A percentile compares a stretch with the other conserved stretches of the same genome.
phyloP scores from a whole-genome alignment of 2,113 vertebrate genomes.

The Oreotrochilus melanogaster region DNA sequence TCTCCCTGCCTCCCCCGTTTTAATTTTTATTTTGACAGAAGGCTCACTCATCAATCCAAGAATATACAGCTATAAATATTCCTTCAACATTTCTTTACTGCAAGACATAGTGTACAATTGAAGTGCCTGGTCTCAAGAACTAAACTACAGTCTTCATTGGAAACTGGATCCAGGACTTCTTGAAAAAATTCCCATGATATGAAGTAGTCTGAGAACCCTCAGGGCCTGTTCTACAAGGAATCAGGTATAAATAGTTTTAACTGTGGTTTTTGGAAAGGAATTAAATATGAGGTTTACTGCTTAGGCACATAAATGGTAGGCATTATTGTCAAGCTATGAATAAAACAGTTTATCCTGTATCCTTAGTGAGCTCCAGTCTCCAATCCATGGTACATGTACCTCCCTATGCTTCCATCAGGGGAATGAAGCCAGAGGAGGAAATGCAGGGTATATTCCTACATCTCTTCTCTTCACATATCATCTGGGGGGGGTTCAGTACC shows the following conservation, averaged over 20 bases:
- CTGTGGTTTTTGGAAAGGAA: not conserved
- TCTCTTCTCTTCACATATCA: not conserved
- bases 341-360: not conserved
- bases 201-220: not conserved
- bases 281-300: not conserved
- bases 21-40: slow-evolving; percentile 15
- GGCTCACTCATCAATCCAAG: not conserved
- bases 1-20: not conserved
- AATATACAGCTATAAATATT: slow-evolving; percentile 33
- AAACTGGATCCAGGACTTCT: not conserved
- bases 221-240: not conserved
- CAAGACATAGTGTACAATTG: not conserved
- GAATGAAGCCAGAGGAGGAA: not conserved
- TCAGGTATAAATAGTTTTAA: not conserved
- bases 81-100: not conserved
- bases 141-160: not conserved
- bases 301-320: not conserved
- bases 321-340: not conserved
- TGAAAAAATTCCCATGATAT: not conserved
- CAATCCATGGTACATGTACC: fast-evolving
- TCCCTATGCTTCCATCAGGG: not conserved
- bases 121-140: not conserved
- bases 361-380: not conserved
- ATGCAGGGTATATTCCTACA: not conserved
- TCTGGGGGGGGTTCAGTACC: not conserved